Base-by-base conservation (phyloP, 2,113 vertebrate genomes). In the Chaetodon trifascialis region DNA sequence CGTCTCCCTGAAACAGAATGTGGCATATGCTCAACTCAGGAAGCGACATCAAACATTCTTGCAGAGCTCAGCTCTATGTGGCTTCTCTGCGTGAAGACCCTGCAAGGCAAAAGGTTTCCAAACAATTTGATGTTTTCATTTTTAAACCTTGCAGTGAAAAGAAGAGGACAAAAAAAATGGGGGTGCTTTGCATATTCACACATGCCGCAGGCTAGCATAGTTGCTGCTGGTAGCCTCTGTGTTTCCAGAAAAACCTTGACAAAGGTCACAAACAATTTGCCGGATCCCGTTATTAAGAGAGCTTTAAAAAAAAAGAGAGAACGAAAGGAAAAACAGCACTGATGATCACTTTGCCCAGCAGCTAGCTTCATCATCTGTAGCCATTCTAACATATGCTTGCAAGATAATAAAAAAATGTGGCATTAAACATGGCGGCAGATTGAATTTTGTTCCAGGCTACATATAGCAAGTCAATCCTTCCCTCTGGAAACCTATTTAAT, bases 261-360 rank as follows among this genome's bases (percentile, higher is more conserved):
- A 97, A 97, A 98, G 97, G 97, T 98, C 97, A 97, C 93, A 96
- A 96, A 96, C 95, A 95, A 95, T 97, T 96, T 96, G 92, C 92
- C 93, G 90, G 11, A 93, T 96, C 93, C 87, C 94, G 91, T 97
- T 97, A 97, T 96, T 96, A 96, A 95, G 96, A 96, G 95, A 94
- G 96, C 95, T 95, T 17, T 21, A 66, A 55, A 93, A 94, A 95
- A 94, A 68, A 51, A 30, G 38, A 56, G 30, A 58, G 59, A 51
- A 93, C 94, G 94, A 94, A 64, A 49, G 34, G 30, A 38, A 65
- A 51, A 92, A 95, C 94, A 94, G 91, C 94, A 84, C 6, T 93
- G 95, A 94, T 95, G 96, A 97, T 96, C 94, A 94, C 92, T 96
- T 92, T 97, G 96, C 96, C 97, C 96, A 96, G 96, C 93, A 98